Base-by-base conservation (phyloP, 1,140 invertebrate genomes). In the Sitobion miscanthi region DNA sequence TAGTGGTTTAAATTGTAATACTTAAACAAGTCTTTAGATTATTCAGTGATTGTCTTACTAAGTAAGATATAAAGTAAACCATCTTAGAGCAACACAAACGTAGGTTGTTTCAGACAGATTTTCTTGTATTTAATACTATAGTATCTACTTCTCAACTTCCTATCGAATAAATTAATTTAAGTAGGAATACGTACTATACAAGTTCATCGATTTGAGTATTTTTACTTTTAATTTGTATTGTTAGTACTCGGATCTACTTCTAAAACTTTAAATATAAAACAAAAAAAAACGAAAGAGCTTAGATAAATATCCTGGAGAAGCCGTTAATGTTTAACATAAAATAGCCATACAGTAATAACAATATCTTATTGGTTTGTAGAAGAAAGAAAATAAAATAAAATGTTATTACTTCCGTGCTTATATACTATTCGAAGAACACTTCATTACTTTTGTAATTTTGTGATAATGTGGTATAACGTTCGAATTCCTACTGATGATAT, bases 191-290 rank as follows among this genome's bases (percentile, higher is more conserved):
- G 9, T 11, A 62, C 25, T 62, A 77, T n/a, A 6, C 62, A 35
- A n/a, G 62, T n/a, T 77, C 25, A 47, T 86, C 85, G 85, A 86
- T 86, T 47, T 86, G 23, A 86, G 20, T 30, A 2, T 88, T n/a
- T 23, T 52, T 88, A 88, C 21, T 88, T 88, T 35, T 88, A 77
- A 52, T 7, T 49, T 1, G 25, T 49, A 87, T 47, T 49, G 17
- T 86, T 47, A 47, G n/a, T 38, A 25, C 17, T 54, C 17, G 42
- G 35, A 30, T 62, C 57, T 49, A 20, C 49, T 88, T 47, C n/a
- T 35, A 88, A 35, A 88, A 52, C n/a, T 52, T 88, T 11, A 49
- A 88, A 88, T 49, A 88, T 47, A 88, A 52, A 88, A 88, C 38
- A 35, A 88, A 54, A 23, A 25, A 47, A 54, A 88, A 4, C 7